These are phyloP conservation scores for Andrena flavipes DNA, from an alignment of 2,888 invertebrate species.

Conservation along the genomic window DNA sequence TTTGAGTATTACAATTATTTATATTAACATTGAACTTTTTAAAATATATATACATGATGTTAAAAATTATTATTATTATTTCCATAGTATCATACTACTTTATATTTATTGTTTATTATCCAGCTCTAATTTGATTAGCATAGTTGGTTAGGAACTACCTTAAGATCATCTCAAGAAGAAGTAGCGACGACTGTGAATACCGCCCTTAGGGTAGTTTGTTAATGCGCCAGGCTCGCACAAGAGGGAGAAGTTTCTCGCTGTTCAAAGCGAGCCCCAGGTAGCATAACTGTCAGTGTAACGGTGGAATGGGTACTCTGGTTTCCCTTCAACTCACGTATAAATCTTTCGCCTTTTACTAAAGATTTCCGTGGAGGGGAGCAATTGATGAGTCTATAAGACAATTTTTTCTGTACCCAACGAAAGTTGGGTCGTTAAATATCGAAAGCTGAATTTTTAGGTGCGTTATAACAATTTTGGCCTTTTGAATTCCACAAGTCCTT, in stretches of 20 bases:
- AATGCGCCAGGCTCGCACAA: background rate
- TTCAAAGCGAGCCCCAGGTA: background rate
- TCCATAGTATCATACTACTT: too few relatives aligned
- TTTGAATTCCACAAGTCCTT: too few relatives aligned
- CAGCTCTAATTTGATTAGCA: too few relatives aligned
- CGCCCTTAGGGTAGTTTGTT: background rate
- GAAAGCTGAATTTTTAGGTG: conserved; percentile 37
- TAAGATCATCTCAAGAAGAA: too few relatives aligned
- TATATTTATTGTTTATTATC: too few relatives aligned
- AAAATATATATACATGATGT: too few relatives aligned
- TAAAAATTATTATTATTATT: too few relatives aligned
- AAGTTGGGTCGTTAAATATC: conserved; percentile 63
- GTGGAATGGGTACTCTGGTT: conserved; percentile 75
- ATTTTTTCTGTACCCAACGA: conserved; percentile 74
- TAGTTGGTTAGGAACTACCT: too few relatives aligned
- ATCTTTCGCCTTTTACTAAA: conserved; percentile 86
- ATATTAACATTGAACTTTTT: too few relatives aligned
- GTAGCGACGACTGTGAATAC: too few relatives aligned
- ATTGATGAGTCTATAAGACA: conserved; percentile 76
- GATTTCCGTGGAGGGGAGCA: conserved; percentile 83
- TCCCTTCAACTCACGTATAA: conserved; percentile 84
- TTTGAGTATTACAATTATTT: too few relatives aligned
- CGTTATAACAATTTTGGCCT: too few relatives aligned
- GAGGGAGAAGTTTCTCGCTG: conserved; percentile 35
- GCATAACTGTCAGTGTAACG: background rate